Evolutionary conservation across 2,888 invertebrate species (phyloP).

Genomic region (Plagodis dolabraria): DNA sequence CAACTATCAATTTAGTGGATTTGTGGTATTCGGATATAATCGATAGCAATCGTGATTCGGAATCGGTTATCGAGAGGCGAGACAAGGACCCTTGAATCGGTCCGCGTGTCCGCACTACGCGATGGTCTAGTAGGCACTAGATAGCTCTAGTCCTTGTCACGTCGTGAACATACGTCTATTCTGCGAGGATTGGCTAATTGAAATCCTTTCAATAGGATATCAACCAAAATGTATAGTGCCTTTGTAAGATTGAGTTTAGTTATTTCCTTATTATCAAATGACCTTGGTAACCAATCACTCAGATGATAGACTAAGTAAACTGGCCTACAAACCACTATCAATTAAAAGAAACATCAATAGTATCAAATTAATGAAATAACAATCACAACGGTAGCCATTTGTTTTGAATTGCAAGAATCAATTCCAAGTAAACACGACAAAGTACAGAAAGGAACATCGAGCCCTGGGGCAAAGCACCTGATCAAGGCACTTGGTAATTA

Average conservation of each 20-base stretch:
- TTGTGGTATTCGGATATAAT: conserved; percentile 49
- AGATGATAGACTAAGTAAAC: no score
- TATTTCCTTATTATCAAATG: no score
- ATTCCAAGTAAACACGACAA: conserved; percentile 53
- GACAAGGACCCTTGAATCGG: conserved; percentile 57
- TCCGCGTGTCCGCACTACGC: conserved; percentile 54
- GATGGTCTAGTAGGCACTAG: conserved; percentile 50
- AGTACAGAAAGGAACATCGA: conserved; percentile 49
- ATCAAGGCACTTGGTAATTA: conserved; percentile 73
- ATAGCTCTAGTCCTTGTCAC: conserved; percentile 48
- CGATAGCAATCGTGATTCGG: conserved; percentile 66
- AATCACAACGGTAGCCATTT: conserved; percentile 39
- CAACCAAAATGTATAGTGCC: conserved; percentile 3
- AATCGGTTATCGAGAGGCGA: conserved; percentile 65
- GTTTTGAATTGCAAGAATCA: conserved; percentile 52
- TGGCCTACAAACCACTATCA: no score
- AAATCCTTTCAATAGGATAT: conserved; percentile 49
- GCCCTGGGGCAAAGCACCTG: conserved; percentile 64
- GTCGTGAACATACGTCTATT: conserved; percentile 58
- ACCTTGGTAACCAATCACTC: no score
- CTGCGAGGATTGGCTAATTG: conserved; percentile 61
- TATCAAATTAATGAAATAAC: conserved; percentile 19
- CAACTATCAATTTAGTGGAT: conserved; percentile 41
- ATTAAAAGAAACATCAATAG: no score
- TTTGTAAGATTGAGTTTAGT: no score